Evolutionary conservation across 2,888 invertebrate species (phyloP), one percentile per base, ranked within the genome.

Genomic region (Abscondita cerata): DNA sequence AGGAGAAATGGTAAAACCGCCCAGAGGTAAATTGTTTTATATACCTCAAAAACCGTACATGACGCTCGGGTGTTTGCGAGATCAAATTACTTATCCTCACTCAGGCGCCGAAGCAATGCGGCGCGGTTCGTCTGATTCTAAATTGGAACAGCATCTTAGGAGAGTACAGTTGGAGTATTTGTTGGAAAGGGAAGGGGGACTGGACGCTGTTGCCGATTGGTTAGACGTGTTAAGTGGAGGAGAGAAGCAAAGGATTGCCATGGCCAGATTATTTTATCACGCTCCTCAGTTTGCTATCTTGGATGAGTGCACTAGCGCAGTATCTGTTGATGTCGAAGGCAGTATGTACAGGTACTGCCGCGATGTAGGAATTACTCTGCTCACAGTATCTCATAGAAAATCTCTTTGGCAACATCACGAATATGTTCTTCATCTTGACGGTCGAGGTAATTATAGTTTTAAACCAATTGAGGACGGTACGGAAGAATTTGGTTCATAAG

Each of bases 221-320:
- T 93, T 98, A 87, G 99, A 99, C 79, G 96, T 98, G 0, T 83
- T 99, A 3, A 96, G 95, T 33, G 99, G 99, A 0, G 99, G 98
- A 11, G 98, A 99, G 83, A 99, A 99, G 76, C 99, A 99, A 81
- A 84, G 98, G 75, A 90, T 99, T 72, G 98, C 98, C 85, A 98
- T 98, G 98, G 96, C 98, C 11, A 87, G 98, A 12, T 83, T 98
- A 66, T 97, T 98, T 83, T 98, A 98, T 83, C 97, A 98, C 81
- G 89, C 89, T 77, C 99, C 99, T 0, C 97, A 98, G 82, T 99
- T 98, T 83, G 99, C 99, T 9, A 98, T 99, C 74, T 83, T 99
- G 71, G 99, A 99, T 76, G 99, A 99, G 80, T 99, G 99, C 78
- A 99, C 99, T 0, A 96, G 96, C 78, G 98, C 98, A 0, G 98